These are phyloP conservation scores for Cacoxenus indagator DNA, from an alignment of 2,888 invertebrate genomes.

Conservation along the genomic window DNA sequence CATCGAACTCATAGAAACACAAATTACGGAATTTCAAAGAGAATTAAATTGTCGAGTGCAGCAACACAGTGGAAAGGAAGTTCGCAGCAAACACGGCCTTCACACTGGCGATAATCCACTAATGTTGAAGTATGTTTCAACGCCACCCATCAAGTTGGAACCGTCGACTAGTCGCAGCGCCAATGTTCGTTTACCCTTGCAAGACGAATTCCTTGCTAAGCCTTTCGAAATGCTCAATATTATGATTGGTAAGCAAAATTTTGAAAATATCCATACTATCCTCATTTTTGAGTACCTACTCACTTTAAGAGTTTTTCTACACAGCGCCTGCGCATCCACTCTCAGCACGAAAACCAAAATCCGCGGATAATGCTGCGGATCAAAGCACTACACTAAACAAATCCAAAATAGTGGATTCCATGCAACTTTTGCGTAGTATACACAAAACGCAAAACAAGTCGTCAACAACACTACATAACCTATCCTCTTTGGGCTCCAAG, in stretches of 20 bases:
- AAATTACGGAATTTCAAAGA: slow-evolving; percentile 55
- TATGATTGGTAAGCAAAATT: slow-evolving; percentile 39
- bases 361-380: slow-evolving; percentile 36
- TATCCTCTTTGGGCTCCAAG: slow-evolving; percentile 52
- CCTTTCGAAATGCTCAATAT: slow-evolving; percentile 43
- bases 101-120: slow-evolving; percentile 37
- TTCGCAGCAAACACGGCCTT: neutral
- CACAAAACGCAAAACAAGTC: too few species aligned
- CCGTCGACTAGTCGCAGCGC: slow-evolving; percentile 35
- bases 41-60: slow-evolving; percentile 41
- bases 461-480: slow-evolving; percentile 36
- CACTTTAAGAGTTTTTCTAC: neutral
- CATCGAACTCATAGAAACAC: slow-evolving; percentile 53
- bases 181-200: slow-evolving; percentile 57
- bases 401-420: slow-evolving; percentile 63
- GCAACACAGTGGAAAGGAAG: slow-evolving; percentile 28
- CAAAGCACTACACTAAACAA: slow-evolving; percentile 51
- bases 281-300: too few species aligned
- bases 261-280: neutral
- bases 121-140: slow-evolving; percentile 59
- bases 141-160: slow-evolving; percentile 66
- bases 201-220: slow-evolving; percentile 55
- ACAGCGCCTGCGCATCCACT: slow-evolving; percentile 46
- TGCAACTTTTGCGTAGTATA: slow-evolving; percentile 60
- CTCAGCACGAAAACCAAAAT: slow-evolving; percentile 45